These are phyloP conservation scores for Corythornis cristatus DNA, from an alignment of 2,113 vertebrate genomes.

Conservation along the genomic window DNA sequence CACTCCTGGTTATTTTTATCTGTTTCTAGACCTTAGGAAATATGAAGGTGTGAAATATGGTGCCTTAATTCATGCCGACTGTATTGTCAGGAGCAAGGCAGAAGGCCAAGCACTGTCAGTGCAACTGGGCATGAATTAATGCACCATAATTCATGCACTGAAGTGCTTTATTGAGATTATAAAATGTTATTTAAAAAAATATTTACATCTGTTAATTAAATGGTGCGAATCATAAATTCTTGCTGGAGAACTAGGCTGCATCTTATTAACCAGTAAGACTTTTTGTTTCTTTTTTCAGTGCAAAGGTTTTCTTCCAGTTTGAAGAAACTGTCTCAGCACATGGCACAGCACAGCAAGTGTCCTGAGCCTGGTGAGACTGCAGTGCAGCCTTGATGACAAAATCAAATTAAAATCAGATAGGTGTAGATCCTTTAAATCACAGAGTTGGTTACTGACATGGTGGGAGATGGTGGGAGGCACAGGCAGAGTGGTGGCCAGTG, in stretches of 20 bases:
- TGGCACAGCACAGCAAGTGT: background rate
- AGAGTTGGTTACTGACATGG: background rate
- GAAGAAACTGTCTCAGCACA: background rate
- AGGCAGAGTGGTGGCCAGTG: background rate
- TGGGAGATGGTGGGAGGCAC: background rate
- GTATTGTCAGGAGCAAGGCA: conserved; percentile 50
- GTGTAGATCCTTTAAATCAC: background rate
- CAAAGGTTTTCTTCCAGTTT: conserved; percentile 3
- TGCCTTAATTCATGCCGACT: conserved; percentile 51
- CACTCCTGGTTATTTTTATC: conserved; percentile 29
- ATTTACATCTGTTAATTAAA: conserved; percentile 68
- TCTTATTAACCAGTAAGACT: conserved; percentile 10
- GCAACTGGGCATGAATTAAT: conserved; percentile 56
- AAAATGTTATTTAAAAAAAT: conserved; percentile 48
- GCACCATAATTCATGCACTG: conserved; percentile 32
- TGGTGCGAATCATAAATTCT: conserved; percentile 37
- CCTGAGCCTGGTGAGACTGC: background rate
- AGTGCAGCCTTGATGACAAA: background rate
- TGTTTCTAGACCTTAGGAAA: conserved; percentile 22
- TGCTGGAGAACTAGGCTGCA: background rate
- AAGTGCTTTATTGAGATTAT: conserved; percentile 44
- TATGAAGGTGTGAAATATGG: conserved; percentile 55
- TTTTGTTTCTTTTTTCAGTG: background rate
- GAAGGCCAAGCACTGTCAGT: conserved; percentile 40
- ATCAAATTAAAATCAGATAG: background rate